Base-by-base conservation (phyloP, 1,140 invertebrate genomes). In the Camponotus vicinus region DNA sequence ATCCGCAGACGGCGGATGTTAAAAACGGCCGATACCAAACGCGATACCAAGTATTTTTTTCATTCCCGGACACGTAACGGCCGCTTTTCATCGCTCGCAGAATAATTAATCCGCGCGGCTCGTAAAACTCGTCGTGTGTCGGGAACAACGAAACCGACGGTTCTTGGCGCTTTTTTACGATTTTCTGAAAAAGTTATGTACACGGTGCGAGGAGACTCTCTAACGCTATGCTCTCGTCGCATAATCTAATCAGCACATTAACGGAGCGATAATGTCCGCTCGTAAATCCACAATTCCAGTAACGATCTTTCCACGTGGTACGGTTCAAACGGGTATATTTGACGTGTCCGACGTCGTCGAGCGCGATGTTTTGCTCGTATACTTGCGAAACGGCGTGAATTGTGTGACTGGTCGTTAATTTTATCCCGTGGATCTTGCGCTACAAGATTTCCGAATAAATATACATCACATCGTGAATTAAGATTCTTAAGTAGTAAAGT, bases 191-290 rank as follows among this genome's bases (percentile, higher is more conserved):
- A 61, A 83, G 55, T 13, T 70, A 80, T 13, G 52, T 75, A 40
- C 45, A 37, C 27, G 32, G 2, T 57, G 55, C 7, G 27, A 21
- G 15, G 21, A 13, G 21, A 80, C 2, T 86, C 57, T 86, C 57
- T 21, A 63, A 52, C 15, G 88, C 66, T 57, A 15, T 52, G 1
- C 64, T 85, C 75, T 67, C 79, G 34, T 37, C 76, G 87, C 79
- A 87, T 91, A 92, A 92, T 93, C 91, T 92, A 93, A 93, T 93
- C 92, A 92, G 85, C 86, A 63, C 90, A 83, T 78, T 78, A 78
- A 79, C 83, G 83, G 61, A 70, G 61, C 76, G 85, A 91, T 92
- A 93, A 93, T 82, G 91, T 80, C 27, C 78, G 82, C 77, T 94
- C 93, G 88, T 93, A 94, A 93, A 94, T 75, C 67, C 78, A 27